These are phyloP conservation scores for Hoplostethus mediterraneus DNA, from an alignment of 2,797 vertebrate species.

Conservation along the genomic window DNA sequence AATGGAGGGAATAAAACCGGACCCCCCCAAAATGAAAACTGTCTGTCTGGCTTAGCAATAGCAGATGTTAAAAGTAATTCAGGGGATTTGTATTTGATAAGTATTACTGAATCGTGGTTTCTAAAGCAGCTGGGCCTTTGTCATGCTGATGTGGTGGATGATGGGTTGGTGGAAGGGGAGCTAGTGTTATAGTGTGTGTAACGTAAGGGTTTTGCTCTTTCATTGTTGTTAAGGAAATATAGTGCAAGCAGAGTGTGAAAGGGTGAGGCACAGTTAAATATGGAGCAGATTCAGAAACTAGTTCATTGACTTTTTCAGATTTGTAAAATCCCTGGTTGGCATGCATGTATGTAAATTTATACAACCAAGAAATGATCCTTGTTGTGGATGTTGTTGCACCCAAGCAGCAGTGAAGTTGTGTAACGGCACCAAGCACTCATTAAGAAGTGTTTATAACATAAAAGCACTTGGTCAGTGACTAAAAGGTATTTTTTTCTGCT, in stretches of 20 bases:
- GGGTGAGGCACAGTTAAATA: conserved; percentile 72
- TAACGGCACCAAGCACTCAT: not conserved
- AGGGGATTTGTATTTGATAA: conserved; percentile 7
- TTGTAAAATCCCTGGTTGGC: conserved; percentile 82
- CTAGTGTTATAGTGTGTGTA: conserved; percentile 33
- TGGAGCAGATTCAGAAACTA: conserved; percentile 65
- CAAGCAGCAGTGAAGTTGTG: conserved; percentile 6
- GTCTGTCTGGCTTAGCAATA: conserved; percentile 23
- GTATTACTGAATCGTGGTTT: conserved; percentile 27
- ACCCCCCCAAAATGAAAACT: not conserved
- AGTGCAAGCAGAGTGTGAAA: conserved; percentile 54
- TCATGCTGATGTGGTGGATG: conserved; percentile 59
- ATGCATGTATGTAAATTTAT: conserved; percentile 42
- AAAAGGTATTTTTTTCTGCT: not conserved
- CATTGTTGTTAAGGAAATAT: conserved; percentile 43
- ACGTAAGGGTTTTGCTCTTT: conserved; percentile 20
- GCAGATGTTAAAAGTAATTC: not conserved
- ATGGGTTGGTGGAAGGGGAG: conserved; percentile 20
- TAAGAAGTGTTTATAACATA: not conserved
- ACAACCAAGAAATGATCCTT: conserved; percentile 19
- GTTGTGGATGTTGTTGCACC: not conserved
- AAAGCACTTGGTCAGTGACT: not conserved
- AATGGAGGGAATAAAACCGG: not conserved
- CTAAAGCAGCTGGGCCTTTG: conserved; percentile 22
- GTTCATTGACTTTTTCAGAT: conserved; percentile 56